Percentiles rank a stretch among this genome's conserved stretches.
phyloP scores from a whole-genome alignment of 2,113 vertebrate genomes.

The Nipponia nippon region DNA sequence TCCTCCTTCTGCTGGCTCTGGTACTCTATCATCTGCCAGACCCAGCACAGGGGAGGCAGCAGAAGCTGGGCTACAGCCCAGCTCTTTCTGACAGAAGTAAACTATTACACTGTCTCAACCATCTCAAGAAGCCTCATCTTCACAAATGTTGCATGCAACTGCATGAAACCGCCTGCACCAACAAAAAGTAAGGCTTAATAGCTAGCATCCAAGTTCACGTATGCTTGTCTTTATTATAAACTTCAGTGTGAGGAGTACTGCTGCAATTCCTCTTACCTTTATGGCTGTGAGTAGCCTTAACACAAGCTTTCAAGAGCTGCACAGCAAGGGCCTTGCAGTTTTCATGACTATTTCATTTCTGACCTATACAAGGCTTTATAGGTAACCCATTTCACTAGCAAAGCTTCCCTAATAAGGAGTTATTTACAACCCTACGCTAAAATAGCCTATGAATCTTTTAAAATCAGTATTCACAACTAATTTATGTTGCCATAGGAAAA shows the following conservation, averaged over 20 bases:
- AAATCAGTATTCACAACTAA: not conserved
- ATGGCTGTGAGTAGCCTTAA: rapidly evolving
- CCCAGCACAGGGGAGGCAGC: not conserved
- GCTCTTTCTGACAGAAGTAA: not conserved
- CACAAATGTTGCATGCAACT: not conserved
- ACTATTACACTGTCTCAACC: not conserved
- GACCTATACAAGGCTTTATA: not conserved
- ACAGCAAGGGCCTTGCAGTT: not conserved
- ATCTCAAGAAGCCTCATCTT: not conserved
- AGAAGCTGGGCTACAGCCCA: not conserved
- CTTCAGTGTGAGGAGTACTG: not conserved
- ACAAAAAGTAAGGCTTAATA: not conserved
- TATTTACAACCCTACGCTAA: not conserved
- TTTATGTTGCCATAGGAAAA: not conserved
- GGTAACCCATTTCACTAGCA: not conserved
- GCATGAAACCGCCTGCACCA: not conserved
- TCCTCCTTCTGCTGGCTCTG: not conserved
- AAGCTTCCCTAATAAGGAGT: not conserved
- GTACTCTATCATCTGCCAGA: not conserved
- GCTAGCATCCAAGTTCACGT: not conserved
- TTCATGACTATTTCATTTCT: not conserved
- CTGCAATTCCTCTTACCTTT: not conserved
- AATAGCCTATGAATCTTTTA: not conserved
- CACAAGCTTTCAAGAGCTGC: not conserved
- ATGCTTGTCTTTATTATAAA: rapidly evolving